Percentiles rank a stretch among this genome's conserved stretches.
These are phyloP conservation scores for Peromyscus melanophrys DNA, from an alignment of 2,797 vertebrate genomes.

Conservation along the genomic window DNA sequence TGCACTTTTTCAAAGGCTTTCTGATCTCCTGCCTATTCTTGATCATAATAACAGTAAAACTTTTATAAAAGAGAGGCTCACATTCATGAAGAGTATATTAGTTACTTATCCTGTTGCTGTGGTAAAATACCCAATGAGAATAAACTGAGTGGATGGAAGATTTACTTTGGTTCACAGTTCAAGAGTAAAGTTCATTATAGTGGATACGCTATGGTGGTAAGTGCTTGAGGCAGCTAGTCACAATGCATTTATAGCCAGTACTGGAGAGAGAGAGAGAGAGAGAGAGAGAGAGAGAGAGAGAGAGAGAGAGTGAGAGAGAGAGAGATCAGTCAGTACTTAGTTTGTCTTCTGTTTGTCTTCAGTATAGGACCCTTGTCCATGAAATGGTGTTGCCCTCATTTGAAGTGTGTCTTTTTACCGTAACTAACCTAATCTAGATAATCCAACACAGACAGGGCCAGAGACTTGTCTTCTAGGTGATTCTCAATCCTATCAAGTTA, in stretches of 20 bases:
- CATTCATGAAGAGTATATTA: background rate
- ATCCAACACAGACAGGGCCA: background rate
- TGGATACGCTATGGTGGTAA: background rate
- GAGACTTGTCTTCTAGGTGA: background rate
- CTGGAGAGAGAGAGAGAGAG: background rate
- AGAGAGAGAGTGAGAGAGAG: background rate
- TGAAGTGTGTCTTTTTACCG: background rate
- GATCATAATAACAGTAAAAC: background rate
- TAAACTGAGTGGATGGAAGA: background rate
- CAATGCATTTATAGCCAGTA: background rate
- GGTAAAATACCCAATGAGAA: background rate
- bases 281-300: background rate
- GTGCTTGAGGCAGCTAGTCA: background rate
- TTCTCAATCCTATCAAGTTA: background rate
- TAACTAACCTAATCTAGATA: background rate
- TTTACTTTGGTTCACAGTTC: background rate
- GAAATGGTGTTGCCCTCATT: background rate
- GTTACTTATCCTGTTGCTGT: background rate
- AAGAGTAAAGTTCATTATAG: background rate
- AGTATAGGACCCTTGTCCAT: too few species aligned
- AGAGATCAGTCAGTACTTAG: background rate
- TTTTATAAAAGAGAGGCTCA: background rate
- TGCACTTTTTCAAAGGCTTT: background rate
- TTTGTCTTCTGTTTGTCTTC: background rate
- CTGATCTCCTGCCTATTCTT: background rate